These are phyloP conservation scores for Linyphia triangularis DNA, from an alignment of 2,888 invertebrate species.

Conservation along the genomic window DNA sequence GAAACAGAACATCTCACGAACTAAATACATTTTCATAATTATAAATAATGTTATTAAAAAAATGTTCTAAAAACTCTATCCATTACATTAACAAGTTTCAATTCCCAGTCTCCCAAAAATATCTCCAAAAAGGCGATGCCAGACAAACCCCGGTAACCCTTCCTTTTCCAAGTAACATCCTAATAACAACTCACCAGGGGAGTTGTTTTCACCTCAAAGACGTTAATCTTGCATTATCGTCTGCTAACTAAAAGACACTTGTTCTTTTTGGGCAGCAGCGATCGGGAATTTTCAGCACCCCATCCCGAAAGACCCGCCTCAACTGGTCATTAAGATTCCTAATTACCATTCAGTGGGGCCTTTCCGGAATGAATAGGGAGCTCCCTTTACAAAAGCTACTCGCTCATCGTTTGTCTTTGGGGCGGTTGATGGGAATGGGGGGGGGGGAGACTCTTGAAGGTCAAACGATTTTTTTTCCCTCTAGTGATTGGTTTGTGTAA, in stretches of 20 bases:
- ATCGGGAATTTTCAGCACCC: background rate
- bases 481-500: background rate
- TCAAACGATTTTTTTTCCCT: background rate
- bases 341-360: slow-evolving; percentile 16
- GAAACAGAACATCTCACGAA: too few species aligned
- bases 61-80: too few species aligned
- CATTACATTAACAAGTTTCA: too few species aligned
- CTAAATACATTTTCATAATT: too few species aligned
- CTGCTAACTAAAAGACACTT: background rate
- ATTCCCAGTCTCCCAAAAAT: too few species aligned
- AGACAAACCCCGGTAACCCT: background rate
- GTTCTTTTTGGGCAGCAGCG: background rate
- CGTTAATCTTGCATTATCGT: background rate
- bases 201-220: background rate
- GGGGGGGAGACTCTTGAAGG: background rate
- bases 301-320: background rate
- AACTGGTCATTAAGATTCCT: slow-evolving; percentile 17
- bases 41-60: too few species aligned
- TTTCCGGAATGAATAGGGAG: background rate
- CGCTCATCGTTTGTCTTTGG: background rate
- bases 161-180: background rate
- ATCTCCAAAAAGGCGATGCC: background rate
- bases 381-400: background rate
- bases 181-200: background rate
- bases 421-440: background rate